Base-by-base conservation (phyloP, 1,140 invertebrate genomes). In the Pantala flavescens region DNA sequence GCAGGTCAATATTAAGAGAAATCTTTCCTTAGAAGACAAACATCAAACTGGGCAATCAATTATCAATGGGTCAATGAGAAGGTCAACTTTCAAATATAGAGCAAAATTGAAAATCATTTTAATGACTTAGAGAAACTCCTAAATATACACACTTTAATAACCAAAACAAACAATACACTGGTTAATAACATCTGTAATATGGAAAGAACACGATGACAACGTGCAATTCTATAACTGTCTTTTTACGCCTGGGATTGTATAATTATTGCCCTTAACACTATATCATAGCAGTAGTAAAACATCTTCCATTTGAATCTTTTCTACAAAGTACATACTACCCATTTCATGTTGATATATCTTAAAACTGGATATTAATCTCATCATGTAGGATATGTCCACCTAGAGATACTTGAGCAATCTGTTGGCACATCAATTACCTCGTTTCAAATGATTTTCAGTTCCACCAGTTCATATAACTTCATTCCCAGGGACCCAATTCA, bases 101-200 rank as follows among this genome's bases (percentile, higher is more conserved):
- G 14, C 49, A 63, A 63, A 63, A 3, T 63, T 63, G 1, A 63
- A 63, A 63, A 3, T 63, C 49, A 63, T 63, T 63, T 36, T 63
- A 63, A 63, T 63, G 49, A 63, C 49, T 63, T 21, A 63, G 49
- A 63, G 49, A 63, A 63, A 63, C n/a, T 63, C 49, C 49, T 63
- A 63, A 63, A 63, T 21, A 63, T 63, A 63, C 49, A 63, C 49
- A 63, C 49, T 63, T 63, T 63, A 63, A 63, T 63, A 63, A 63
- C 49, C 49, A 63, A 63, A 63, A 63, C 49, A 63, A 63, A 63
- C 49, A 63, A 63, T 63, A 63, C 49, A 63, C 49, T 63, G 14
- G 49, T 63, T 63, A 63, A 19, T 63, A 63, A 63, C 49, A 63
- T 63, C 49, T 63, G 49, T 63, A 63, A 63, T 63, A 63, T 63